Evolutionary conservation across 92 coral and sea anemone species (phyloP).

Genomic region (Zoanthus sansibaricus): DNA sequence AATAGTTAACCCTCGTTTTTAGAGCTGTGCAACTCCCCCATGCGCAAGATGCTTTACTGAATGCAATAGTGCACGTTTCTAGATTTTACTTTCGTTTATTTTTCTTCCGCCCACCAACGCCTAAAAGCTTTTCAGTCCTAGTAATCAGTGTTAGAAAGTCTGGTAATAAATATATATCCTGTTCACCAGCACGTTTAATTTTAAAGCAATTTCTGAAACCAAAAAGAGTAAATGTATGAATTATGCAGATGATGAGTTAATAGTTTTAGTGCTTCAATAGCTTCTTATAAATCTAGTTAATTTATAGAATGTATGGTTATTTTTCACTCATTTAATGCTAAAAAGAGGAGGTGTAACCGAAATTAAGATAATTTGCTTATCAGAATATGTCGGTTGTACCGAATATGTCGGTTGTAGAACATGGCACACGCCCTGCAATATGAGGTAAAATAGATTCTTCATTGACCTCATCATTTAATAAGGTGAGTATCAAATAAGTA

Average conservation of each 20-base stretch:
- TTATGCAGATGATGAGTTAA: neutral
- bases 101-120: too few species aligned
- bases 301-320: neutral
- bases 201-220: neutral
- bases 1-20: too few species aligned
- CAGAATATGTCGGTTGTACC: neutral
- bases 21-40: too few species aligned
- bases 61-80: too few species aligned
- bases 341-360: neutral
- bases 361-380: neutral
- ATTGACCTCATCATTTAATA: neutral
- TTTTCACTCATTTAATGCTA: neutral
- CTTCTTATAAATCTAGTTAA: neutral
- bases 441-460: neutral
- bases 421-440: neutral
- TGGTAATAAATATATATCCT: too few species aligned
- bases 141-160: too few species aligned
- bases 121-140: too few species aligned
- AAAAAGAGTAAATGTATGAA: neutral
- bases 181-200: neutral
- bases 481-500: neutral
- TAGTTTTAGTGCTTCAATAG: neutral
- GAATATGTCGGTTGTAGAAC: neutral
- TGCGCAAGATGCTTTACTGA: too few species aligned
- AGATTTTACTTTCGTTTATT: too few species aligned